These are phyloP conservation scores for Ptyas mucosa DNA, from an alignment of 2,113 vertebrate species.

Conservation along the genomic window DNA sequence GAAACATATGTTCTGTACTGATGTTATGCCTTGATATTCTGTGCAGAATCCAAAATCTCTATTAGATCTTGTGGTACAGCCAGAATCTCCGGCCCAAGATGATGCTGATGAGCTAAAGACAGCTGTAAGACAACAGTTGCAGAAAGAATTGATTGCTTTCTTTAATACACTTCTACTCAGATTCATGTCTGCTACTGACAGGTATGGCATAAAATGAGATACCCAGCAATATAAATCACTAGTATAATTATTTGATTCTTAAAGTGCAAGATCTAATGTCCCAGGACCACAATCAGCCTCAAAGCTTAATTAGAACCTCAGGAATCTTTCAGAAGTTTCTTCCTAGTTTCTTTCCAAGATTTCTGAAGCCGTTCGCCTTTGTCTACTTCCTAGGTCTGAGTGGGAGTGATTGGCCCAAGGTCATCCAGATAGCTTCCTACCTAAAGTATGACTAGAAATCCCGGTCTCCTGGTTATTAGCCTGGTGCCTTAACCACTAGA, in stretches of 20 bases:
- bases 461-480: neutral
- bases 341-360: neutral
- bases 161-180: slow-evolving; percentile 78
- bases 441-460: neutral
- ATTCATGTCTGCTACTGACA: slow-evolving; percentile 76
- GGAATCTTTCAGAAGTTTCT: neutral
- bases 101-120: slow-evolving; percentile 71
- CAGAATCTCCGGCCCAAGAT: slow-evolving; percentile 67
- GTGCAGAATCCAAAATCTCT: slow-evolving; percentile 79
- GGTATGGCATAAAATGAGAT: slow-evolving; percentile 67
- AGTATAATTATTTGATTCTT: neutral
- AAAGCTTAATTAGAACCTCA: neutral
- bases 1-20: neutral
- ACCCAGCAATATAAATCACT: neutral
- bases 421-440: neutral
- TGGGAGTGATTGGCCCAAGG: neutral
- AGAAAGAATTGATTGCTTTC: slow-evolving; percentile 83
- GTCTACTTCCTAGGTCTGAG: neutral
- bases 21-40: slow-evolving; percentile 16
- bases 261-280: neutral
- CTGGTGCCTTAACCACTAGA: neutral
- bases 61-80: slow-evolving; percentile 75
- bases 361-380: neutral
- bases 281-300: neutral
- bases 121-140: slow-evolving; percentile 81